Evolutionary conservation across 23 tunicate genomes (phyloP).

Genomic region (Botrylloides violaceus): DNA sequence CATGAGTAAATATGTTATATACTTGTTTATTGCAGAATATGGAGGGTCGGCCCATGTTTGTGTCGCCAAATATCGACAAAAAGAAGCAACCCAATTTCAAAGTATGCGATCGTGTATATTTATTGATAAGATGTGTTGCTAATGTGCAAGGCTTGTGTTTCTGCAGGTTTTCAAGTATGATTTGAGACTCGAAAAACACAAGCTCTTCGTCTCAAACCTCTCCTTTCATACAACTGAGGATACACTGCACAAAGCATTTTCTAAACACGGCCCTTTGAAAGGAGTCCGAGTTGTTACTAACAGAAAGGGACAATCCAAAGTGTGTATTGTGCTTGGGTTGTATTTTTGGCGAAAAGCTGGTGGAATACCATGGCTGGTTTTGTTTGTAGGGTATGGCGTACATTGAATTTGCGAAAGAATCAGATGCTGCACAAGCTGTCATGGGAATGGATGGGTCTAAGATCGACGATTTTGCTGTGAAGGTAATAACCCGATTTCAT

Average conservation of each 20-base stretch:
- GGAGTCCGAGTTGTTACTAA: conserved; percentile 60
- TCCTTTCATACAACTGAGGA: conserved; percentile 67
- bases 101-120: conserved; percentile 16
- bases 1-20: background rate
- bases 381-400: conserved; percentile 71
- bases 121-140: background rate
- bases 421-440: conserved; percentile 84
- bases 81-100: conserved; percentile 55
- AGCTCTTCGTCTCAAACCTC: conserved; percentile 60
- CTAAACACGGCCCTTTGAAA: conserved; percentile 47
- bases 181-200: conserved; percentile 70
- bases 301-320: conserved; percentile 74
- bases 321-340: background rate
- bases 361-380: background rate
- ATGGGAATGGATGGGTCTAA: conserved; percentile 53
- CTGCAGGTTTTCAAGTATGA: conserved; percentile 67
- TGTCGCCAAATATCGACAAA: conserved; percentile 73
- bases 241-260: conserved; percentile 33
- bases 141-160: background rate
- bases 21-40: conserved; percentile 34
- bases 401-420: conserved; percentile 63
- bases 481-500: too few species aligned
- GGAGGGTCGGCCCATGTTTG: conserved; percentile 66
- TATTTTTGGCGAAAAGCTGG: too few species aligned
- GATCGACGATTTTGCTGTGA: conserved; percentile 60